Percentiles rank a stretch among this genome's conserved stretches.
These are phyloP conservation scores for Regulus satrapa DNA, from an alignment of 2,113 vertebrate species.

Conservation along the genomic window DNA sequence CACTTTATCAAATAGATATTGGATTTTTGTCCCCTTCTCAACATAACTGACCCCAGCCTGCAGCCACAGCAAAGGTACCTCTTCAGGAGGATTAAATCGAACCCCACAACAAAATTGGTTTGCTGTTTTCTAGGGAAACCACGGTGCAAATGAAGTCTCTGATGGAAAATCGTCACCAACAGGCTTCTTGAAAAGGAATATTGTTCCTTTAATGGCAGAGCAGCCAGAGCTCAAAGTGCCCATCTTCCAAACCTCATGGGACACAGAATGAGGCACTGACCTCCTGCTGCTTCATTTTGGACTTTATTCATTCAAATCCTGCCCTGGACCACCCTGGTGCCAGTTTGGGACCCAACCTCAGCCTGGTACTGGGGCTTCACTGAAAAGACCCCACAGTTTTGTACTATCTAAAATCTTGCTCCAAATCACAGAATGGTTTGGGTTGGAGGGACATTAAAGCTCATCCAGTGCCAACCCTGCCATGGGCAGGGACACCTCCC, in stretches of 20 bases:
- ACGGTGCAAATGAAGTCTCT: neutral
- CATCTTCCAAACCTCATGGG: neutral
- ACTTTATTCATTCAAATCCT: neutral
- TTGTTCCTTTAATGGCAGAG: neutral
- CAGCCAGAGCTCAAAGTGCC: neutral
- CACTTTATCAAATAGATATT: neutral
- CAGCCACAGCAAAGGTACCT: neutral
- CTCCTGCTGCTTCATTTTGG: neutral
- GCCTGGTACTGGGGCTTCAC: accelerated
- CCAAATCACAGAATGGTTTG: neutral
- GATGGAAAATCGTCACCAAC: neutral
- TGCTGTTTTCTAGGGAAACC: neutral
- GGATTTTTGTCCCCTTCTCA: neutral
- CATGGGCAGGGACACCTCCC: neutral
- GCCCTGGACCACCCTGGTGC: neutral
- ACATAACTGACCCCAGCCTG: neutral
- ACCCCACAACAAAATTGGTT: neutral
- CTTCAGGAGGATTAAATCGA: neutral
- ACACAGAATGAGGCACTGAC: neutral
- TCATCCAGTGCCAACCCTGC: accelerated
- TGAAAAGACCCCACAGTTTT: neutral
- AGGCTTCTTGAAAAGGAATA: neutral
- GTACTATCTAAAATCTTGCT: neutral
- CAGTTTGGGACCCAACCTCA: neutral
- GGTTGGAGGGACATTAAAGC: neutral